Percentiles rank a stretch among this genome's conserved stretches.
Evolutionary conservation across 2,888 invertebrate species (phyloP).

Genomic region (Merodon equestris): DNA sequence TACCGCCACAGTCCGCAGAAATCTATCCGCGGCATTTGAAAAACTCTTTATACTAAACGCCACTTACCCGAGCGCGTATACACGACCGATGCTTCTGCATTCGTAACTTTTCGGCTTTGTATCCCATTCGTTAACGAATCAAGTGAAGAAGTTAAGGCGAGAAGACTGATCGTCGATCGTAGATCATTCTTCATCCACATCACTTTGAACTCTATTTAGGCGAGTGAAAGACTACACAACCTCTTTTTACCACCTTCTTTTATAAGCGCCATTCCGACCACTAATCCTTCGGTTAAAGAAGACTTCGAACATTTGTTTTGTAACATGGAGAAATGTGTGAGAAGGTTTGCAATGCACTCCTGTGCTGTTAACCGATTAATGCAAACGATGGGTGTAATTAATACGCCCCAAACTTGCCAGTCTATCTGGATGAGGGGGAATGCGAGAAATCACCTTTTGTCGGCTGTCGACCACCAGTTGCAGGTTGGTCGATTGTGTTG

Average conservation of each 20-base stretch:
- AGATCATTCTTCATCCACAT: slow-evolving; percentile 63
- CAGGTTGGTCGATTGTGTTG: too few species aligned
- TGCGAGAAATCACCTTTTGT: too few species aligned
- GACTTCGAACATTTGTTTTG: slow-evolving; percentile 46
- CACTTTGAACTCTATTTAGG: slow-evolving; percentile 46
- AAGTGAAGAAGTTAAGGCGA: too few species aligned
- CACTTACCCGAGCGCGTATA: too few species aligned
- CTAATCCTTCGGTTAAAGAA: slow-evolving; percentile 5
- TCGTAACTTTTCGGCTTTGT: too few species aligned
- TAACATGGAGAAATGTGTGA: slow-evolving; percentile 45
- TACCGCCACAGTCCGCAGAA: too few species aligned
- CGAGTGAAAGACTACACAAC: slow-evolving; percentile 57
- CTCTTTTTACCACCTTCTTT: slow-evolving; percentile 59
- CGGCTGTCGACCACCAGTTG: too few species aligned
- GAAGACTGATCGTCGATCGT: slow-evolving; percentile 32
- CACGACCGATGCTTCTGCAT: too few species aligned
- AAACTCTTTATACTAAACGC: too few species aligned
- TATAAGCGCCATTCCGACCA: slow-evolving; percentile 29
- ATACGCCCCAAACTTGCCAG: slow-evolving; percentile 55
- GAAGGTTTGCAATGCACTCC: slow-evolving; percentile 39
- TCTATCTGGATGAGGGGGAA: neutral
- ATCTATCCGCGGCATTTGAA: too few species aligned
- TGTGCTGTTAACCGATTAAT: slow-evolving; percentile 56
- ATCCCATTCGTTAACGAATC: too few species aligned
- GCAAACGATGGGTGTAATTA: slow-evolving; percentile 65